Evolutionary conservation across 2,888 invertebrate genomes (phyloP), one percentile per base, ranked within the genome.

Genomic region (Scaptodrosophila latifasciaeformis): DNA sequence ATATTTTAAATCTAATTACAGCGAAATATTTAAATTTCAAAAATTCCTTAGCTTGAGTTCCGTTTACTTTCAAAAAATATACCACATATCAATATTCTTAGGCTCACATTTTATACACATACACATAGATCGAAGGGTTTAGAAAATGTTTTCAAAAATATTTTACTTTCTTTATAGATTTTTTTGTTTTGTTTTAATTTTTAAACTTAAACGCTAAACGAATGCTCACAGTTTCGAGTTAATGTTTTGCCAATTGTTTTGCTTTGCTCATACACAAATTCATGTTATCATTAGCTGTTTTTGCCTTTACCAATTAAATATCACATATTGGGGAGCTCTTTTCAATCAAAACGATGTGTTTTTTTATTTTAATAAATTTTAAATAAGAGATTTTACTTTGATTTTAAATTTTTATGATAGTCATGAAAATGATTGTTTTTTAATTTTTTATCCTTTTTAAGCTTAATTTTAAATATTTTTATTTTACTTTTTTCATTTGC

Each of bases 271-370:
- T 45, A 56, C 3, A 5, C 5, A 43, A 42, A 37, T 44, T 29
- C 40, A 30, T 34, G 12, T 48, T 51, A 50, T 40, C 31, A 29
- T 57, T 59, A 59, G 53, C 57, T 51, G 40, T 57, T 49, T 21
- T 31, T 27, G 12, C 15, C 10, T 48, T 63, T 61, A 74, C 58
- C 60, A 76, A 76, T 82, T 82, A 69, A 72, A 82, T 83, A 83
- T 83, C 83, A 83, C 83, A 83, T 83, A 69, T 83, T 81, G 81
- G 83, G 72, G 83, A 83, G 83, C 83, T 83, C 83, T 84, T 80
- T 80, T 76, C 51, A 68, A 67, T 59, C 64, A 51, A 64, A 50
- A 77, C 30, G 39, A 42, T 47, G 56, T 56, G 37, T 47, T 59
- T 7, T 61, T 44, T 54, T 54, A 52, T 65, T 60, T 51, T 31